Percentiles rank a stretch among this genome's conserved stretches.
These are phyloP conservation scores for Armadillidium nasatum DNA, from an alignment of 1,140 invertebrate species.

Conservation along the genomic window DNA sequence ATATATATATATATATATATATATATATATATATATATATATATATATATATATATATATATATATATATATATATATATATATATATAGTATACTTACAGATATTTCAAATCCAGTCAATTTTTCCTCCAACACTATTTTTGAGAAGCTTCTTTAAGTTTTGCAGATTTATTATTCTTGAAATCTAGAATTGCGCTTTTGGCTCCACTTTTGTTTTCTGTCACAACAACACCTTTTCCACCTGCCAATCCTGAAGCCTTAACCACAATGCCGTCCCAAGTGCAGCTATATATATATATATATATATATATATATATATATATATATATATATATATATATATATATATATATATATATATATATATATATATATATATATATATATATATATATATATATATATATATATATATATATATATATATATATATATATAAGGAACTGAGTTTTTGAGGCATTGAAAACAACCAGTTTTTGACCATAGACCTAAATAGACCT, in stretches of 20 bases:
- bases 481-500: no score
- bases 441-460: no score
- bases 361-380: constrained; percentile 8
- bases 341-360: constrained; percentile 14
- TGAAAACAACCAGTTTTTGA: no score
- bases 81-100: constrained; percentile 53
- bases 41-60: background rate
- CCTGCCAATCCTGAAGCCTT: constrained; percentile 92
- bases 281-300: constrained; percentile 18
- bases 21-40: constrained; percentile 11
- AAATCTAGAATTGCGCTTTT: constrained; percentile 74
- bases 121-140: constrained; percentile 73
- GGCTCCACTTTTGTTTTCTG: constrained; percentile 68
- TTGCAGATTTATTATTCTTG: constrained; percentile 52
- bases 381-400: constrained; percentile 9
- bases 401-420: constrained; percentile 5
- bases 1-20: background rate
- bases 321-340: constrained; percentile 2
- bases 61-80: constrained; percentile 19
- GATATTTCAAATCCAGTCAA: constrained; percentile 91
- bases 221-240: constrained; percentile 93
- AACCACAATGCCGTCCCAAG: constrained; percentile 69
- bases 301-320: background rate
- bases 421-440: background rate
- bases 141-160: constrained; percentile 53